Percentiles rank a stretch among this genome's conserved stretches.
Evolutionary conservation across 2,797 vertebrate genomes (phyloP).

Genomic region (Nannoperca australis): DNA sequence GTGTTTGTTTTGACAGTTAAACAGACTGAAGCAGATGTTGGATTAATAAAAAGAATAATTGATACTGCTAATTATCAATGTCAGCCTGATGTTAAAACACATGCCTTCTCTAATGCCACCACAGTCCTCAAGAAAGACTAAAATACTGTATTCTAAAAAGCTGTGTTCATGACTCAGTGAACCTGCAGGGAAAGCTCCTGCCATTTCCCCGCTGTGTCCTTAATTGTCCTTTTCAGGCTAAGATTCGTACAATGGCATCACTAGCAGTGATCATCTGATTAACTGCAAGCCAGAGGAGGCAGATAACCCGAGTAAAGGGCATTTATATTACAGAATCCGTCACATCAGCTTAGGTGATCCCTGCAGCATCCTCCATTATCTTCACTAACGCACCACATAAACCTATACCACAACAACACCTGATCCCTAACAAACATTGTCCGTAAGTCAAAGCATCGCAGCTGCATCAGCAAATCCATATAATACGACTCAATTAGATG

Average conservation of each 20-base stretch:
- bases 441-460: neutral
- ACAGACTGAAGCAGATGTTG: neutral
- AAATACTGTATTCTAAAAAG: neutral
- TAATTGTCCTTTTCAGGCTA: neutral
- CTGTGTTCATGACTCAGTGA: neutral
- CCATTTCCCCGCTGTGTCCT: neutral
- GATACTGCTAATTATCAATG: neutral
- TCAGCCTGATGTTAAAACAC: neutral
- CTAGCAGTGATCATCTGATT: slow-evolving; percentile 2
- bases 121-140: neutral
- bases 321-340: slow-evolving; percentile 6
- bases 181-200: neutral
- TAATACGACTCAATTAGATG: neutral
- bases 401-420: neutral
- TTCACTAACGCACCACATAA: slow-evolving; percentile 1
- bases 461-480: slow-evolving; percentile 14
- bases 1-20: neutral
- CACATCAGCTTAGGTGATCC: slow-evolving; percentile 10
- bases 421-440: slow-evolving; percentile 9
- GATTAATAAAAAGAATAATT: neutral
- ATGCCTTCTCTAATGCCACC: neutral
- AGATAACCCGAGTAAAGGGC: slow-evolving; percentile 25
- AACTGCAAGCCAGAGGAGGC: neutral
- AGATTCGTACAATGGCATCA: neutral
- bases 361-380: neutral